Conservation (phyloP, 2,113 vertebrate species). For the Pedetes capensis region DNA sequence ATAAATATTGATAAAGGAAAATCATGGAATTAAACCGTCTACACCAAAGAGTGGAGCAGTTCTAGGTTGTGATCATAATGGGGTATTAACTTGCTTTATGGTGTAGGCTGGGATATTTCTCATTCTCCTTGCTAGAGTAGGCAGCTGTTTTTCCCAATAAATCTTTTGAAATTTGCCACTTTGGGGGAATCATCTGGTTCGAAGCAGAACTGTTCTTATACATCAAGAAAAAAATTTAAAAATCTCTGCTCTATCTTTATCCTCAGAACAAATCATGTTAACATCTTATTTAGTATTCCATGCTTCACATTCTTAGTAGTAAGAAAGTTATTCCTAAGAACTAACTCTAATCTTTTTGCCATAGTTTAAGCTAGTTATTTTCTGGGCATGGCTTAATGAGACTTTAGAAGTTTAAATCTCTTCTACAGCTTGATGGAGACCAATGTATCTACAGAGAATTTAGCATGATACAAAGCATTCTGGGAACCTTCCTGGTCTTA, state of each 20-base stretch:
- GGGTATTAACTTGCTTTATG: constrained; percentile 67
- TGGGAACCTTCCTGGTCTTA: background rate
- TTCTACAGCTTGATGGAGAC: background rate
- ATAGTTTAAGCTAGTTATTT: background rate
- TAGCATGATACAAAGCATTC: background rate
- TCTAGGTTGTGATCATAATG: constrained; percentile 55
- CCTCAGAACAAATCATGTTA: background rate
- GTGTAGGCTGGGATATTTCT: constrained; percentile 53
- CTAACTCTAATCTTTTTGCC: background rate
- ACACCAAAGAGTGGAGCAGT: constrained; percentile 20
- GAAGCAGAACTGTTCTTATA: constrained; percentile 46
- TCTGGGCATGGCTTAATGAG: background rate
- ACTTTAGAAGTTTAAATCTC: background rate
- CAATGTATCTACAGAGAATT: background rate
- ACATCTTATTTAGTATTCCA: background rate
- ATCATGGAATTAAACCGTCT: constrained; percentile 1
- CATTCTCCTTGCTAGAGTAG: constrained; percentile 49
- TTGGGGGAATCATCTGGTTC: constrained; percentile 55
- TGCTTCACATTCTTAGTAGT: background rate
- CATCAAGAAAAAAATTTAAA: background rate
- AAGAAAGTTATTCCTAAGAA: constrained; percentile 21
- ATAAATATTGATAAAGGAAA: background rate
- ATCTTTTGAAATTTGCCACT: constrained; percentile 63
- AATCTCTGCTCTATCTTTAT: constrained; percentile 24
- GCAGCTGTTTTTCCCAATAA: constrained; percentile 70